Conservation (phyloP, 2,888 invertebrate species). For the Rotaria socialis region DNA sequence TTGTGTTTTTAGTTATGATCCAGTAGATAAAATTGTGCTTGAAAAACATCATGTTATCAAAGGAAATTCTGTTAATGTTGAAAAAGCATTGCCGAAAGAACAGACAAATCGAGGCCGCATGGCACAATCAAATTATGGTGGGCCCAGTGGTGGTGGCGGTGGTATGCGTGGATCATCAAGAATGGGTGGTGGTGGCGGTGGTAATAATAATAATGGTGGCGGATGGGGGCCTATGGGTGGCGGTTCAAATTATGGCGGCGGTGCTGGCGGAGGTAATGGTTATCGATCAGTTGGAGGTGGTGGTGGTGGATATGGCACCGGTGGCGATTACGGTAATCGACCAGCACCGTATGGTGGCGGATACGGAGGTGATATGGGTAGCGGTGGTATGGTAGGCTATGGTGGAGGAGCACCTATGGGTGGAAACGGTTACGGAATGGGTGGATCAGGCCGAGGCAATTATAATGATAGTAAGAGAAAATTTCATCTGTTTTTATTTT, state of each 20-base stretch:
- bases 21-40: constrained; percentile 85
- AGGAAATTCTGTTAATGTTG: constrained; percentile 79
- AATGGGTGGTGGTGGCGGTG: background rate
- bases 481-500: too few relatives aligned
- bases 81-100: constrained; percentile 68
- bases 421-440: background rate
- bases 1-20: constrained; percentile 66
- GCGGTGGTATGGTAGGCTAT: background rate
- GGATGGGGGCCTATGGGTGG: background rate
- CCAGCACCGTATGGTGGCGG: too few relatives aligned
- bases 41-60: constrained; percentile 75
- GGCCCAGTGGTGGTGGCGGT: background rate
- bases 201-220: background rate
- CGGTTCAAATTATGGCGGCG: background rate
- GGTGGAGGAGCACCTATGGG: background rate
- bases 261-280: background rate
- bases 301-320: background rate
- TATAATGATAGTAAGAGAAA: background rate
- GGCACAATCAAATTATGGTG: background rate
- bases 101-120: background rate
- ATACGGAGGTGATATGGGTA: background rate
- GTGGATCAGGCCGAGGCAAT: background rate
- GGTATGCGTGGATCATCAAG: background rate
- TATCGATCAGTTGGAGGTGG: background rate
- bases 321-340: background rate